Conservation (phyloP, 2,113 vertebrate genomes). For the Eira barbara region DNA sequence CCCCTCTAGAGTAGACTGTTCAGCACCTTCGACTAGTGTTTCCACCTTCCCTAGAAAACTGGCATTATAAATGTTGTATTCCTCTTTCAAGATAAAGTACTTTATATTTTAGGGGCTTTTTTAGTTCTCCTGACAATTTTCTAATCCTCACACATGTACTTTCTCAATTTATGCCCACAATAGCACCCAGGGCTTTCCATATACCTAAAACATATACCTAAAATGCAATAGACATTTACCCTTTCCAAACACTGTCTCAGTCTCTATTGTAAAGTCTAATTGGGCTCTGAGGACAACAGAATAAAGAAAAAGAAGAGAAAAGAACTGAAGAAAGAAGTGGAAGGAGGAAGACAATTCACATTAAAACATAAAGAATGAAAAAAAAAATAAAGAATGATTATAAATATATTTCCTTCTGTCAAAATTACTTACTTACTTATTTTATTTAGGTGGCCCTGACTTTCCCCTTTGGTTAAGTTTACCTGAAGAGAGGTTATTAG, state of each 20-base stretch:
- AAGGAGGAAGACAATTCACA: not conserved
- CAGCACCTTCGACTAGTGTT: not conserved
- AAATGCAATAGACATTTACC: not conserved
- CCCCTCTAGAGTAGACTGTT: not conserved
- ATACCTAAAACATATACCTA: not conserved
- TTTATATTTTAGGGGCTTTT: not conserved
- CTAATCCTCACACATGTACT: not conserved
- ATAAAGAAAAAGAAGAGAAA: not conserved
- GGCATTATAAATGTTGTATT: not conserved
- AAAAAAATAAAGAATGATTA: not conserved
- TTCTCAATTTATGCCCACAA: not conserved
- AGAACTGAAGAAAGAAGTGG: not conserved
- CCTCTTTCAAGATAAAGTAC: not conserved
- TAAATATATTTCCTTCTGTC: not conserved
- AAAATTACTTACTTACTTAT: not conserved
- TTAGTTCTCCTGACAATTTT: not conserved
- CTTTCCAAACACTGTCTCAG: not conserved
- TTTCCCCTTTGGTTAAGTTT: not conserved
- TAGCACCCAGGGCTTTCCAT: not conserved
- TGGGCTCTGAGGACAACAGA: not conserved
- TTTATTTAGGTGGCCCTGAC: not conserved
- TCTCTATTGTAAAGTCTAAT: not conserved
- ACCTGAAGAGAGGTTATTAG: not conserved
- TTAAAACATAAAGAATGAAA: not conserved
- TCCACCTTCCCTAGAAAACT: not conserved